Percentiles rank a stretch among this genome's conserved stretches.
These are phyloP conservation scores for Castor canadensis DNA, from an alignment of 2,113 vertebrate species.

Conservation along the genomic window DNA sequence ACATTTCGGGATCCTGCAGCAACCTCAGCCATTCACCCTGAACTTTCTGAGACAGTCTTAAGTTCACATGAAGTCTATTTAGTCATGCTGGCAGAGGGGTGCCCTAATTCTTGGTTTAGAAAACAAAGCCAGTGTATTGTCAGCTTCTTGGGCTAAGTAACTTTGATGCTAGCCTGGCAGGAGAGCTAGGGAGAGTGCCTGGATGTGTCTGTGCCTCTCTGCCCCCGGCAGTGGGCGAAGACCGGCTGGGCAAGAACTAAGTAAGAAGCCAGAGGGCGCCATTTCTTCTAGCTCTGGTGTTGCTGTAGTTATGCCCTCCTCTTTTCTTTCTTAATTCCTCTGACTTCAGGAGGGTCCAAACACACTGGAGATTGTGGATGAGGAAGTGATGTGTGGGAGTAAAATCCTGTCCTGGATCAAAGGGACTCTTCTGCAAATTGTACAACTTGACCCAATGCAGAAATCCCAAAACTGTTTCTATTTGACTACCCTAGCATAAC, in stretches of 20 bases:
- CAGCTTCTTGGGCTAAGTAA: background rate
- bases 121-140: slow-evolving; percentile 17
- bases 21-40: background rate
- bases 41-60: background rate
- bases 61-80: background rate
- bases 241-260: background rate
- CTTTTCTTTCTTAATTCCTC: background rate
- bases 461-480: slow-evolving; percentile 26
- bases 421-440: background rate
- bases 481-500: background rate
- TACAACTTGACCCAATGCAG: slow-evolving; percentile 27
- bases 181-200: background rate
- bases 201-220: background rate
- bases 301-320: background rate
- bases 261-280: background rate
- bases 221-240: background rate
- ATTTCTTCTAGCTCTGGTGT: background rate
- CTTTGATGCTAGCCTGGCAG: background rate
- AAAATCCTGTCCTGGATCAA: slow-evolving; percentile 16
- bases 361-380: background rate
- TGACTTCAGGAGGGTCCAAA: background rate
- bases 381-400: background rate
- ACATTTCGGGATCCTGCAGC: background rate
- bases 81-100: background rate
- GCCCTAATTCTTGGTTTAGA: slow-evolving; percentile 36